Evolutionary conservation across 2,888 invertebrate species (phyloP).

Genomic region (Amphipoea oculea): DNA sequence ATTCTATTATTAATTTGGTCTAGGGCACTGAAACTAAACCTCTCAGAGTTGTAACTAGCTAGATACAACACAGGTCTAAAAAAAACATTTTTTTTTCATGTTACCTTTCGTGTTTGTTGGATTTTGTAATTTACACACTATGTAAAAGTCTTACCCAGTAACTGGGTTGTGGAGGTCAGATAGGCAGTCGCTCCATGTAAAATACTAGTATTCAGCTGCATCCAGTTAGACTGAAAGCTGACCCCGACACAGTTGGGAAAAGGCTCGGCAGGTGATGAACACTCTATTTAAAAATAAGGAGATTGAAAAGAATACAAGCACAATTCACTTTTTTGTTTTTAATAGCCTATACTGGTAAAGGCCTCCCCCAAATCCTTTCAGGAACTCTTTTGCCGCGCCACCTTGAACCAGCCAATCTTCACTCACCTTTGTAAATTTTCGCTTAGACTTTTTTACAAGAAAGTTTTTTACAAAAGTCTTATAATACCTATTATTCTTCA

Average conservation of each 20-base stretch:
- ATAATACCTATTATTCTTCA: background rate
- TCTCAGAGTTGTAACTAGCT: background rate
- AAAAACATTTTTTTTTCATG: too few relatives aligned
- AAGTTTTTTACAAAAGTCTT: background rate
- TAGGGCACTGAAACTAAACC: background rate
- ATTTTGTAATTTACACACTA: background rate
- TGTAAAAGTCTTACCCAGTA: too few relatives aligned
- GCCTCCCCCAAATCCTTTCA: background rate
- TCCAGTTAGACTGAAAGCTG: too few relatives aligned
- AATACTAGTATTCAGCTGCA: too few relatives aligned
- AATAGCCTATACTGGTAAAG: too few relatives aligned
- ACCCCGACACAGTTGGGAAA: too few relatives aligned
- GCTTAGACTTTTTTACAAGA: too few relatives aligned
- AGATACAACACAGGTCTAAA: background rate
- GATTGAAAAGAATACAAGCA: background rate
- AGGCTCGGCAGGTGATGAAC: too few relatives aligned
- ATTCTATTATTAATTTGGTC: conserved; percentile 10
- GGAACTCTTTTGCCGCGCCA: background rate
- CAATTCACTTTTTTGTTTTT: too few relatives aligned
- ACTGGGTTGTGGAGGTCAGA: too few relatives aligned
- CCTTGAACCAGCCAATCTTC: background rate
- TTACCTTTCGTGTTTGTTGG: background rate
- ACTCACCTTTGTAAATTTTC: background rate
- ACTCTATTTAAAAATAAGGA: background rate
- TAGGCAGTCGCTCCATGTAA: too few relatives aligned